Conservation (phyloP, 2,888 invertebrate species). For the Epirrhoe alternata region DNA sequence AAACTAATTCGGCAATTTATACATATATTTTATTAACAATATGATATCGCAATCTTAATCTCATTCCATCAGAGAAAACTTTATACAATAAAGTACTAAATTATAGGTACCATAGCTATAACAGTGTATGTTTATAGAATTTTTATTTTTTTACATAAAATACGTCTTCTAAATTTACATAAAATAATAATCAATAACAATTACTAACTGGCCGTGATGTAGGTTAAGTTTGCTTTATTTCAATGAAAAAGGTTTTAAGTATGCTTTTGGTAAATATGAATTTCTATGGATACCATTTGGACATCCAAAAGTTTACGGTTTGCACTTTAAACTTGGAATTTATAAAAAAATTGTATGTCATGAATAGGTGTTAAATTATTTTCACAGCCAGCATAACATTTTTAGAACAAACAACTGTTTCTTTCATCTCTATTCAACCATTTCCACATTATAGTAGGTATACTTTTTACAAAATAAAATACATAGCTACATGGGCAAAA, state of each 20-base stretch:
- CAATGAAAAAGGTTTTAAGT: not conserved
- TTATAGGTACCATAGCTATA: slow-evolving; percentile 60
- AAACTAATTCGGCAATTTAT: slow-evolving; percentile 72
- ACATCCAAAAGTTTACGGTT: too few species aligned
- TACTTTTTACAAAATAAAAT: slow-evolving; percentile 65
- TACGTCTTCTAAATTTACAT: slow-evolving; percentile 65
- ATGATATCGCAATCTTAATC: slow-evolving; percentile 81
- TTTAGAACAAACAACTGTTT: slow-evolving; percentile 61
- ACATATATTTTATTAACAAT: slow-evolving; percentile 85
- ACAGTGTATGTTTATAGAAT: slow-evolving; percentile 59
- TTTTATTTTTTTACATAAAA: slow-evolving; percentile 62
- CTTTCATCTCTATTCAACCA: slow-evolving; percentile 46
- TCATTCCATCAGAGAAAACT: slow-evolving; percentile 74
- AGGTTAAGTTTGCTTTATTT: not conserved
- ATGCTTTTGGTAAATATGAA: not conserved
- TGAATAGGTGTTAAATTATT: slow-evolving; percentile 1
- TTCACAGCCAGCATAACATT: slow-evolving; percentile 52
- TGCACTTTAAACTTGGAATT: slow-evolving; percentile 2
- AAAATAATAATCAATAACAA: slow-evolving; percentile 57
- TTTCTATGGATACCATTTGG: slow-evolving; percentile 10
- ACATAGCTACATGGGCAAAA: slow-evolving; percentile 26
- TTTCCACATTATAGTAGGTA: slow-evolving; percentile 58
- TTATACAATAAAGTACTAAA: slow-evolving; percentile 69
- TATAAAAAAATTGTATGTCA: slow-evolving; percentile 4
- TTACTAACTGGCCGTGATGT: slow-evolving; percentile 48